Evolutionary conservation across 2,113 vertebrate genomes (phyloP).

Genomic region (Hippocampus abdominalis): DNA sequence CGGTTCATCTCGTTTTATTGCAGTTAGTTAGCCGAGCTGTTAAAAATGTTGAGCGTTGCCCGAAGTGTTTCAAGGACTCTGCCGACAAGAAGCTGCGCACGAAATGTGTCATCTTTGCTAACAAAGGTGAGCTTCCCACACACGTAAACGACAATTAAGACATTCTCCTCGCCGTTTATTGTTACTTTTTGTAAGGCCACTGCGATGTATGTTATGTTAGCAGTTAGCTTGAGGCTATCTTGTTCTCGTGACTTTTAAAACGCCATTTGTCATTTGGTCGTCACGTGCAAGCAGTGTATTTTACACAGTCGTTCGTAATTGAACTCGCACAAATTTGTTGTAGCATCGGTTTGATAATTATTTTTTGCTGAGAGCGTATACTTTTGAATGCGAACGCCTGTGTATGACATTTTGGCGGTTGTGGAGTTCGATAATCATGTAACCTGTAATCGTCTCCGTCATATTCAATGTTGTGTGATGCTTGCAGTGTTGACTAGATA

Average conservation of each 20-base stretch:
- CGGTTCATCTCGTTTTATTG: slow-evolving; percentile 4
- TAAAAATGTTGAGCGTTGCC: slow-evolving; percentile 64
- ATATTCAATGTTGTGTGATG: neutral
- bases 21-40: slow-evolving; percentile 8
- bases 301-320: neutral
- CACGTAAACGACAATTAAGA: neutral
- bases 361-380: neutral
- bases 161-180: neutral
- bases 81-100: slow-evolving; percentile 25
- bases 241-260: neutral
- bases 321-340: neutral
- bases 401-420: neutral
- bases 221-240: slow-evolving; percentile 20
- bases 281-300: neutral
- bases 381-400: neutral
- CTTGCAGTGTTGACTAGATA: neutral
- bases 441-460: too few species aligned
- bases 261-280: neutral
- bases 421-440: neutral
- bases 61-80: slow-evolving; percentile 61
- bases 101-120: slow-evolving; percentile 50
- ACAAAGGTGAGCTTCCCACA: slow-evolving; percentile 56
- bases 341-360: neutral
- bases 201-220: neutral
- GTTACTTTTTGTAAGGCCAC: neutral